Evolutionary conservation across 2,797 vertebrate genomes (phyloP).

Genomic region (Periophthalmus magnuspinnatus): DNA sequence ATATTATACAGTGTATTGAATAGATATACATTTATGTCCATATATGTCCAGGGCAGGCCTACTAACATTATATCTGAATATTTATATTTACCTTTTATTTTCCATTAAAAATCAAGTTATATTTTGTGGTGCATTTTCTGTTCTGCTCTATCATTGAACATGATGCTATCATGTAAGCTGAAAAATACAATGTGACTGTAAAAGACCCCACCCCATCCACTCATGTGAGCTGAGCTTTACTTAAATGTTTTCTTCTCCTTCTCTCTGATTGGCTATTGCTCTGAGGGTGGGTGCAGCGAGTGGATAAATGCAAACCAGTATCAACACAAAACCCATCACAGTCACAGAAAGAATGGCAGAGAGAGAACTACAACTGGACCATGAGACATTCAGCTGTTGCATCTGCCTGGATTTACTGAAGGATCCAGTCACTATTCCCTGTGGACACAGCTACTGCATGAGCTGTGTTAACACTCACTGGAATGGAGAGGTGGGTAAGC

Average conservation of each 20-base stretch:
- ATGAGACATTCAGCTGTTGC: neutral
- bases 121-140: neutral
- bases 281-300: neutral
- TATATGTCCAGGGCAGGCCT: too few relatives aligned
- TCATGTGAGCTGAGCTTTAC: neutral
- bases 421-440: constrained; percentile 9
- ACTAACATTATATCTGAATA: too few relatives aligned
- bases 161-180: neutral
- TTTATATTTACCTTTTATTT: too few relatives aligned
- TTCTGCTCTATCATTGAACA: neutral
- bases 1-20: too few relatives aligned
- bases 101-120: neutral
- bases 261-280: constrained; percentile 1
- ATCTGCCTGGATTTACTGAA: constrained; percentile 8
- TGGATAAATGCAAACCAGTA: neutral
- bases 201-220: neutral
- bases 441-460: constrained; percentile 15
- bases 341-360: neutral
- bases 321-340: neutral
- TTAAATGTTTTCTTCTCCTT: neutral
- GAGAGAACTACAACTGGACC: neutral
- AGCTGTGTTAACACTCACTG: constrained; percentile 7
- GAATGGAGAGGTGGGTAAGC: neutral
- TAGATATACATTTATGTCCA: too few relatives aligned
- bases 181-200: neutral